Base-by-base conservation (phyloP, 2,113 vertebrate genomes). In the Peromyscus maniculatus region DNA sequence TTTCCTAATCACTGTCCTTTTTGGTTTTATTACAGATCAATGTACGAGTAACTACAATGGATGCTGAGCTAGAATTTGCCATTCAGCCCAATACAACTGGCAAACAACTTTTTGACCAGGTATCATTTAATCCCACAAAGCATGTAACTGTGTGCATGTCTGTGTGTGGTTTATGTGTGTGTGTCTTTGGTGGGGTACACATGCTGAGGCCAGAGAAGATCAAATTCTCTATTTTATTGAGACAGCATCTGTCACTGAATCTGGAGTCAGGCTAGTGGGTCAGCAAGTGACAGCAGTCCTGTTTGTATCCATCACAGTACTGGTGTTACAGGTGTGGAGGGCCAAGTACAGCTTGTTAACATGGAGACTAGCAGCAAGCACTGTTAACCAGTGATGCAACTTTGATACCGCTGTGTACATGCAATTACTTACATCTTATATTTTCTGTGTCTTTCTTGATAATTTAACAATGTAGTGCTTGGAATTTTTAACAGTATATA, bases 51-150 rank as follows among this genome's bases (percentile, higher is more conserved):
- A 99, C 99, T 69, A 99, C 99, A 22, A 99, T 99, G 99, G 99
- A 99, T 97, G 99, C 99, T 49, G 99, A 99, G 94, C 96, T 99
- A 98, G 99, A 99, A 95, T 99, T 99, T 98, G 99, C 99, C 94
- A 99, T 99, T 97, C 99, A 99, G 95, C 99, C 99, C 78, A 99
- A 99, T 96, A 99, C 99, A 91, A 99, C 99, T 95, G 99, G 99
- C 97, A 99, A 99, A 96, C 99, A 99, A 88, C 99, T 99, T 93
- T 99, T 99, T 98, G 99, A 99, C 98, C 99, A 99, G 99, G 99
- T 99, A 99, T 98, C 16, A 66, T 96, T 71, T 0, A 3, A 77
- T 13, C 31, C 8, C 84, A 1, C 91, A 28, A 97, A 91, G 7
- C 55, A 15, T 80, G 46, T 4, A 31, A 31, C n/a, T 83, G 21